Evolutionary conservation across 1,140 invertebrate species (phyloP).

Genomic region (Lamellibrachia luymesi): DNA sequence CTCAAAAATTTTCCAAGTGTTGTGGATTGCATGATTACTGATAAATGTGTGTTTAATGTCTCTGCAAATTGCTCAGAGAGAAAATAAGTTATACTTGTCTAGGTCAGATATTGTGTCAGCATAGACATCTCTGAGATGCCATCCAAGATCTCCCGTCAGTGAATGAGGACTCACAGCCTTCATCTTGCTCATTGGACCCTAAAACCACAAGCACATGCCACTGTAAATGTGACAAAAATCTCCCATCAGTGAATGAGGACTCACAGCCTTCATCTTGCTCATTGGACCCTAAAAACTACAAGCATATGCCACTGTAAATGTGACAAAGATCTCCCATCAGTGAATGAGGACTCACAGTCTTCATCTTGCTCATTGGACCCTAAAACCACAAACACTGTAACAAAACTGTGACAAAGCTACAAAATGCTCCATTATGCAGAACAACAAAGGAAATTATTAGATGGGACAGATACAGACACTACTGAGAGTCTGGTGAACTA

Average conservation of each 20-base stretch:
- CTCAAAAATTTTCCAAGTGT: conserved; percentile 10
- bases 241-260: neutral
- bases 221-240: neutral
- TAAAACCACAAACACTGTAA: conserved; percentile 26
- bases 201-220: conserved; percentile 8
- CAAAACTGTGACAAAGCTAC: neutral
- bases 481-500: too few relatives aligned
- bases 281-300: conserved; percentile 43
- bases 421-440: too few relatives aligned
- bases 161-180: conserved; percentile 52
- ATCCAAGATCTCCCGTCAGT: conserved; percentile 50
- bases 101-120: conserved; percentile 42
- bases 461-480: too few relatives aligned
- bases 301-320: neutral
- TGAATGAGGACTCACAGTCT: conserved; percentile 20
- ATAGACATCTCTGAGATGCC: conserved; percentile 51
- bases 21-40: neutral
- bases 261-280: conserved; percentile 46
- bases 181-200: conserved; percentile 54
- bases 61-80: neutral
- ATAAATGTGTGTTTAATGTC: neutral
- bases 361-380: conserved; percentile 53
- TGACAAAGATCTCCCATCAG: neutral
- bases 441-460: too few relatives aligned
- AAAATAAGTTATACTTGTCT: conserved; percentile 36